Base-by-base conservation (phyloP, 2,888 invertebrate genomes). In the Drosophila borealis region DNA sequence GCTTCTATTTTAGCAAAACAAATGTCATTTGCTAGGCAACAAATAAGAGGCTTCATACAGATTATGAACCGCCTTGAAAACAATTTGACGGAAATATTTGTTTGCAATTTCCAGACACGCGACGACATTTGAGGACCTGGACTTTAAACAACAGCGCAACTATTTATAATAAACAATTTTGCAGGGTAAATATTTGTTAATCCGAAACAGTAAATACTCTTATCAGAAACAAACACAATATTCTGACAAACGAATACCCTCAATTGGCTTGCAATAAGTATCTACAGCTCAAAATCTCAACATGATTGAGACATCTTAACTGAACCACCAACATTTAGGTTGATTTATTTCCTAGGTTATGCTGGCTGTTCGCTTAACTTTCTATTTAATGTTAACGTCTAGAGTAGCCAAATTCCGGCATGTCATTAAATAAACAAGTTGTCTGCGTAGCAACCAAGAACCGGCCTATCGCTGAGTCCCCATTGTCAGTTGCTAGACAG, bases 131-230 rank as follows among this genome's bases (percentile, higher is more conserved):
- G 48, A 46, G 50, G 34, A 41, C 41, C 45, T 59, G 69, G 62
- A 81, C 80, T 79, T 75, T 79, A 80, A 64, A 48, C 80, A 69
- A 68, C 54, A 70, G 29, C 41, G 39, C 11, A 46, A 61, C 50
- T 50, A 42, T 50, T 21, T 36, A 5, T 29, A 37, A 59, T 54
- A 50, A 39, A 46, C 36, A 68, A 42, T 53, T 53, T 9, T 33
- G 8, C 11, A 37, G 44, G 44, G 69, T 70, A 62, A 61, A 56
- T 51, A 70, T 37, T 55, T 63, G 21, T 33, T 34, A 33, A 17
- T 10, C 9, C 9, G 36, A 36, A 39, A 46, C 17, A 50, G 17
- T 39, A 67, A 59, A 50, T 49, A 54, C 39, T 42, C 55, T 70
- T 70, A 70, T 70, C 63, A 63, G 36, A 63, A 51, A 48, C 36